These are phyloP conservation scores for Marcusenius ussheri DNA, from an alignment of 2,113 vertebrate species.

Conservation along the genomic window DNA sequence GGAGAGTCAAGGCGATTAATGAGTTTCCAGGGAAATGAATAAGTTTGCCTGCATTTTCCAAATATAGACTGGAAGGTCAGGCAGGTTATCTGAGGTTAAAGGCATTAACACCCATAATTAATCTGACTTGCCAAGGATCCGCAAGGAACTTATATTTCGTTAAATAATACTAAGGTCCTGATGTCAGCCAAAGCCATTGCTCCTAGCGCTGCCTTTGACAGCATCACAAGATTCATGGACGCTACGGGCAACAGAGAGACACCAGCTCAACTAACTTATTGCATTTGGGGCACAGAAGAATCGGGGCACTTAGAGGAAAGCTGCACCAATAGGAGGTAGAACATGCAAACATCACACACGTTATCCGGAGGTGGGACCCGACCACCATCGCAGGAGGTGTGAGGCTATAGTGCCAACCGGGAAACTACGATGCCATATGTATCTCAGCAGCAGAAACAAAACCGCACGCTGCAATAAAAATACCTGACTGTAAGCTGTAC, in stretches of 20 bases:
- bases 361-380: not conserved
- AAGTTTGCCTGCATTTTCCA: constrained; percentile 13
- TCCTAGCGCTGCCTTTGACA: not conserved
- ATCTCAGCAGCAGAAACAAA: not conserved
- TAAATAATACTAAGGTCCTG: constrained; percentile 28
- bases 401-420: not conserved
- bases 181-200: not conserved
- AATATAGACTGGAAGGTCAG: constrained; percentile 4
- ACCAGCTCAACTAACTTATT: not conserved
- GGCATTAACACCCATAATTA: constrained; percentile 32
- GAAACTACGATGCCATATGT: not conserved
- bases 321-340: not conserved
- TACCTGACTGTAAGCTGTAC: not conserved
- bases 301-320: not conserved
- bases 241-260: not conserved
- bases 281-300: not conserved
- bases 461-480: not conserved
- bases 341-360: not conserved
- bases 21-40: constrained; percentile 24
- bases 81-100: constrained; percentile 28
- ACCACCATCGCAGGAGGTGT: not conserved
- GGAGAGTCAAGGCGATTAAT: constrained; percentile 8
- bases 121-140: constrained; percentile 29
- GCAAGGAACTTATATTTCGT: constrained; percentile 31
- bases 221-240: not conserved